phyloP scores from a whole-genome alignment of 1,140 invertebrate genomes.

The Calliphora vicina region DNA sequence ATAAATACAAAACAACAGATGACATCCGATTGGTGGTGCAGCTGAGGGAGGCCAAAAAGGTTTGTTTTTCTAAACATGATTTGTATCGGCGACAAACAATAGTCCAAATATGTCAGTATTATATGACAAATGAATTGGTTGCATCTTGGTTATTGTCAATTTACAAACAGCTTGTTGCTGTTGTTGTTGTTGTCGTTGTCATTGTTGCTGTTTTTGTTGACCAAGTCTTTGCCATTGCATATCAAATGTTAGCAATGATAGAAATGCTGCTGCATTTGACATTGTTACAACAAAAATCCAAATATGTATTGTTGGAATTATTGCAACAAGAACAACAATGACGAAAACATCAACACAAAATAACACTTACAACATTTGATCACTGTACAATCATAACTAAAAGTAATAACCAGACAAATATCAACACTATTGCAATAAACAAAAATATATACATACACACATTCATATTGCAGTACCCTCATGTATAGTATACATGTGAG shows the following conservation, averaged over 20 bases:
- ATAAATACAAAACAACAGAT: neutral
- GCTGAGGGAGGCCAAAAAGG: neutral
- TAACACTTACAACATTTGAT: neutral
- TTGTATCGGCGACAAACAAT: constrained; percentile 15
- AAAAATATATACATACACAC: neutral
- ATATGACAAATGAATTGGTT: constrained; percentile 34
- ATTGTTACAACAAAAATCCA: neutral
- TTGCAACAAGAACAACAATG: neutral
- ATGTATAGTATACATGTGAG: no score
- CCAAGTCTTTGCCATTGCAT: neutral
- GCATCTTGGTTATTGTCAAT: constrained; percentile 20
- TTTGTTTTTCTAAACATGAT: neutral
- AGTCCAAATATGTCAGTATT: constrained; percentile 15
- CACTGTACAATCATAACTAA: neutral
- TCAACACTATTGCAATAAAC: neutral
- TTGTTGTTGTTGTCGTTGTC: neutral
- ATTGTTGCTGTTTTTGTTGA: neutral
- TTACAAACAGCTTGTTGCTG: neutral
- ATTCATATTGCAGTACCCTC: no score
- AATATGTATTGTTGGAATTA: neutral
- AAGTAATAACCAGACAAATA: neutral
- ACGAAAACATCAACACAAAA: neutral
- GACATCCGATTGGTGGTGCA: neutral
- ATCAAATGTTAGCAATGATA: constrained; percentile 26
- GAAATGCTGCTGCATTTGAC: constrained; percentile 18